These are phyloP conservation scores for Eurystomus glaucurus DNA, from an alignment of 2,797 vertebrate species.

Conservation along the genomic window DNA sequence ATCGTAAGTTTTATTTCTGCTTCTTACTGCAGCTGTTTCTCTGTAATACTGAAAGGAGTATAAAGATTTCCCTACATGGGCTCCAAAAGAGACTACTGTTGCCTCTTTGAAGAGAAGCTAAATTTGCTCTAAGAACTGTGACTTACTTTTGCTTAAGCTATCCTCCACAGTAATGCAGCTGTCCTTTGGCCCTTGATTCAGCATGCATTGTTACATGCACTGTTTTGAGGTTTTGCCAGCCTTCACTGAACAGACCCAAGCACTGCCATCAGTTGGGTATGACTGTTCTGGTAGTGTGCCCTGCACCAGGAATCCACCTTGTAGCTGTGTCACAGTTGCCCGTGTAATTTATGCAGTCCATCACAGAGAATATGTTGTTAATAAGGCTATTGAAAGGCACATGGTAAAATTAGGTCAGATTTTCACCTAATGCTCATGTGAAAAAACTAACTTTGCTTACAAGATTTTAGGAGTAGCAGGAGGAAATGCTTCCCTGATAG, in stretches of 20 bases:
- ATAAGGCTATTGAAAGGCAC: background rate
- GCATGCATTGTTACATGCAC: rapidly evolving
- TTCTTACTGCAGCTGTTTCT: background rate
- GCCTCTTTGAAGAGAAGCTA: background rate
- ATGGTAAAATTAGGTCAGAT: rapidly evolving
- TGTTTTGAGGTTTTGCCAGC: background rate
- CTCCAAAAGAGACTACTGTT: rapidly evolving
- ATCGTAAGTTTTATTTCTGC: background rate
- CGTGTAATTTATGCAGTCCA: background rate
- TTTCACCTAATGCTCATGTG: background rate
- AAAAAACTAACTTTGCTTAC: background rate
- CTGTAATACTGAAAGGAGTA: background rate
- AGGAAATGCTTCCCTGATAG: background rate
- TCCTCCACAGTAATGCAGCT: rapidly evolving
- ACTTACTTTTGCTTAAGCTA: background rate
- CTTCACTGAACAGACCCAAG: background rate
- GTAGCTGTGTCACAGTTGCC: background rate
- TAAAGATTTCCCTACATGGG: background rate
- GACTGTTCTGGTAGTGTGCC: rapidly evolving
- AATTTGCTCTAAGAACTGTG: background rate
- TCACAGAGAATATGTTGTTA: background rate
- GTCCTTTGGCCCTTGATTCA: background rate
- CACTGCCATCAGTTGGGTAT: rapidly evolving
- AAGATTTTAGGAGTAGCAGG: background rate
- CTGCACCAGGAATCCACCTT: background rate